Percentiles rank a stretch among this genome's conserved stretches.
phyloP scores from a whole-genome alignment of 2,113 vertebrate genomes.

The Malurus elegans region DNA sequence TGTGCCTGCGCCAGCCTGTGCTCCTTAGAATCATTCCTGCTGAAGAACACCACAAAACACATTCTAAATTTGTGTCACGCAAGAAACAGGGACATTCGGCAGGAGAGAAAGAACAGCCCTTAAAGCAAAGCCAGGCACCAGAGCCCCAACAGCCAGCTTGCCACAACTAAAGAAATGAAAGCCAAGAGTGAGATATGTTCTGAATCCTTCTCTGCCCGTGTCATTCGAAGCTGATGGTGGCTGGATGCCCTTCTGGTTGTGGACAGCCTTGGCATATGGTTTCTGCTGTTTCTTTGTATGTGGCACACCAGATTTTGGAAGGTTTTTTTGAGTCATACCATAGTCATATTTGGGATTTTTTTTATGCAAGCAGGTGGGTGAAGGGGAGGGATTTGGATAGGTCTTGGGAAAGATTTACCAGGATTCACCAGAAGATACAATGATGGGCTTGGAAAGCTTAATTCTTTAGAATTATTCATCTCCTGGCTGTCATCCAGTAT shows the following conservation, averaged over 20 bases:
- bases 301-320: background rate
- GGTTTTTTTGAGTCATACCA: background rate
- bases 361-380: background rate
- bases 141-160: background rate
- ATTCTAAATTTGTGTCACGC: background rate
- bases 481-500: background rate
- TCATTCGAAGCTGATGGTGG: background rate
- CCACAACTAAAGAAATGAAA: background rate
- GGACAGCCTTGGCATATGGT: background rate
- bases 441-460: background rate
- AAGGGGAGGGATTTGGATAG: background rate
- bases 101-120: background rate
- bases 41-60: background rate
- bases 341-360: background rate
- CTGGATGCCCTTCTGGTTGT: background rate
- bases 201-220: background rate
- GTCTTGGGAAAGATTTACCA: background rate
- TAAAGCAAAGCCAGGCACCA: background rate
- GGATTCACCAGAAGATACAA: background rate
- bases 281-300: background rate
- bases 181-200: background rate
- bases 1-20: fast-evolving
- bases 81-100: background rate
- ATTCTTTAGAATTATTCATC: background rate
- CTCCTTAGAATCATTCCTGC: background rate